These are phyloP conservation scores for Ceryle rudis DNA, from an alignment of 2,797 vertebrate genomes.

Conservation along the genomic window DNA sequence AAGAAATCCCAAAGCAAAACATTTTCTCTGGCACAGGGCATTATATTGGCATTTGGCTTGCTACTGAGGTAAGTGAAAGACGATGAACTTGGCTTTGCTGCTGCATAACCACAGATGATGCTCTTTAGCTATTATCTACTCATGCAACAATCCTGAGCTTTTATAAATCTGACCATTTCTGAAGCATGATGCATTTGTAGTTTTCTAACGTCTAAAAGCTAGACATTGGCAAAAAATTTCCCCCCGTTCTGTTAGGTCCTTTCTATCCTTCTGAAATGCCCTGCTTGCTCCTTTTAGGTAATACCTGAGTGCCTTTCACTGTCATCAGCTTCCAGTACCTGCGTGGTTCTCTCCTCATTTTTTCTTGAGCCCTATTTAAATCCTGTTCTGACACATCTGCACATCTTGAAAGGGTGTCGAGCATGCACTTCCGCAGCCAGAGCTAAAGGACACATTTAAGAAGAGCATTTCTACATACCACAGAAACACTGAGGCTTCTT, in stretches of 20 bases:
- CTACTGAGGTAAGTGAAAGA: background rate
- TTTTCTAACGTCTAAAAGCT: background rate
- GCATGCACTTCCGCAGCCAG: fast-evolving
- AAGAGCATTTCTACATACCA: background rate
- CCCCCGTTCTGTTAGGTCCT: background rate
- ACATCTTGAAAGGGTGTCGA: background rate
- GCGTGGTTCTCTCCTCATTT: background rate
- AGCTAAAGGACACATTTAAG: background rate
- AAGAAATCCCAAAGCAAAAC: background rate
- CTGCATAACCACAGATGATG: background rate
- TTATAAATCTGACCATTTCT: background rate
- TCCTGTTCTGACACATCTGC: background rate
- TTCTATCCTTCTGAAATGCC: background rate
- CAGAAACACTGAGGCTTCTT: background rate
- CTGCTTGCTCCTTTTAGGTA: background rate
- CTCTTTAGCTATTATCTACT: background rate
- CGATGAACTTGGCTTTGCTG: background rate
- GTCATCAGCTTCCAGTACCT: background rate
- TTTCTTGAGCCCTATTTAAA: background rate
- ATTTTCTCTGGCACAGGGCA: background rate
- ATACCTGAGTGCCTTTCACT: background rate
- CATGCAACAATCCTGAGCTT: background rate
- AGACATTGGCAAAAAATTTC: background rate
- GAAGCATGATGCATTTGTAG: background rate
- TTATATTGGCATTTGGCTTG: background rate